Conservation (phyloP, 2,888 invertebrate genomes). For the Lasioglossum morio region DNA sequence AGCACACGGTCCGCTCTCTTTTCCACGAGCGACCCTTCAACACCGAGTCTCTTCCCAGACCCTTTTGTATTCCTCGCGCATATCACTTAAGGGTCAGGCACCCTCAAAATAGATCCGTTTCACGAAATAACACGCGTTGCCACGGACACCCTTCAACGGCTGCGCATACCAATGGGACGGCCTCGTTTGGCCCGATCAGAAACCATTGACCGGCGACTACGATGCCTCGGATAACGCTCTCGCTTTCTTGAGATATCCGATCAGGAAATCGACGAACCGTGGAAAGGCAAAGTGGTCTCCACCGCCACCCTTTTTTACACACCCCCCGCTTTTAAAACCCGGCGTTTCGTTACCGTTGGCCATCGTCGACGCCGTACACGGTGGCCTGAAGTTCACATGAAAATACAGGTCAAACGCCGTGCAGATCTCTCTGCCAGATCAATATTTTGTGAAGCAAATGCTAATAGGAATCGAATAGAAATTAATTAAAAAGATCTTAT, state of each 20-base stretch:
- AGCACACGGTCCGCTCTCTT: constrained; percentile 9
- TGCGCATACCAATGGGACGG: constrained; percentile 79
- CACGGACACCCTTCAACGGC: constrained; percentile 78
- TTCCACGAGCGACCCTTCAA: background rate
- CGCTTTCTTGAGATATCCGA: constrained; percentile 38
- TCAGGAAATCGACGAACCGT: constrained; percentile 42
- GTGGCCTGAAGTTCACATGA: background rate
- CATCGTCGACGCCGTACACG: background rate
- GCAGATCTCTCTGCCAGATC: background rate
- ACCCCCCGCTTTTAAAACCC: background rate
- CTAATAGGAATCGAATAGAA: too few relatives aligned
- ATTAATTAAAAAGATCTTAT: too few relatives aligned
- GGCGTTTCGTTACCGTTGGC: background rate
- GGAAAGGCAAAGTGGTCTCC: constrained; percentile 40
- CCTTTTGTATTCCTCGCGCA: constrained; percentile 82
- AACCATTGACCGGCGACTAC: constrained; percentile 39
- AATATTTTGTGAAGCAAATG: background rate
- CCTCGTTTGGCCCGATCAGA: constrained; percentile 62
- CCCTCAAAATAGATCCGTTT: constrained; percentile 83
- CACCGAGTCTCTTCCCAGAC: constrained; percentile 45
- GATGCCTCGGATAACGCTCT: constrained; percentile 35
- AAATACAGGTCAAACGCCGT: background rate
- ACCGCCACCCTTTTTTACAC: too few relatives aligned
- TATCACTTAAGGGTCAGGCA: constrained; percentile 83
- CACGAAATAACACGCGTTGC: constrained; percentile 82